Evolutionary conservation across 2,797 vertebrate genomes (phyloP), one percentile per base, ranked within the genome.

Genomic region (Diceros bicornis): DNA sequence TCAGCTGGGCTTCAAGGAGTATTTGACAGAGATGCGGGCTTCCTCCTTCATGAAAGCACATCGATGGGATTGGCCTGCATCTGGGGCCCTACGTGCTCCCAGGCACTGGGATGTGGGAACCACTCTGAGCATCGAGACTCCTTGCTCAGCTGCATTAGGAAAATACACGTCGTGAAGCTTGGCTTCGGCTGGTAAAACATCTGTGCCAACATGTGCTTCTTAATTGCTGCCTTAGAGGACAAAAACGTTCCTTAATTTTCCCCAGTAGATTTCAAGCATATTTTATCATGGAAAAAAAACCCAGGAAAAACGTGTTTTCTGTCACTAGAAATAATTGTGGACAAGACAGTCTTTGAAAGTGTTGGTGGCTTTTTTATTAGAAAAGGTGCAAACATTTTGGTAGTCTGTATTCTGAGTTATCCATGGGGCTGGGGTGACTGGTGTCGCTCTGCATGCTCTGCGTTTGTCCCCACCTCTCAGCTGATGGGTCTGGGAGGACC

Each of bases 171-270:
- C 66, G 27, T 13, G 50, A 89, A 88, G 89, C 91, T 59, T 74
- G 92, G 89, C 84, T 84, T 75, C 44, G 96, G 92, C 83, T 86
- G 91, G 44, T 4, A 12, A 94, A 98, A 97, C 98, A 98, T 97
- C 98, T 98, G 98, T 68, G 97, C 89, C 83, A 82, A 68, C 98
- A 98, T 94, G 97, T 98, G 98, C 92, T 96, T 97, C 94, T 88
- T 97, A 98, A 98, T 97, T 84, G 72, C 64, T 17, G 78, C 68
- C 57, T 96, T 55, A 7, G 0, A 3, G 61, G n/a, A 68, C 37
- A 7, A 93, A 91, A 93, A 34, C 55, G 50, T 34, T 83, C 52
- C 89, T 83, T 89, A 34, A 72, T 87, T 93, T 82, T n/a, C 72
- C 77, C 84, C 94, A 14, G 79, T 84, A 91, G 90, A 5, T 93